Percentiles rank a stretch among this genome's conserved stretches.
phyloP scores from a whole-genome alignment of 2,888 invertebrate genomes.

The Eristalis tenax region DNA sequence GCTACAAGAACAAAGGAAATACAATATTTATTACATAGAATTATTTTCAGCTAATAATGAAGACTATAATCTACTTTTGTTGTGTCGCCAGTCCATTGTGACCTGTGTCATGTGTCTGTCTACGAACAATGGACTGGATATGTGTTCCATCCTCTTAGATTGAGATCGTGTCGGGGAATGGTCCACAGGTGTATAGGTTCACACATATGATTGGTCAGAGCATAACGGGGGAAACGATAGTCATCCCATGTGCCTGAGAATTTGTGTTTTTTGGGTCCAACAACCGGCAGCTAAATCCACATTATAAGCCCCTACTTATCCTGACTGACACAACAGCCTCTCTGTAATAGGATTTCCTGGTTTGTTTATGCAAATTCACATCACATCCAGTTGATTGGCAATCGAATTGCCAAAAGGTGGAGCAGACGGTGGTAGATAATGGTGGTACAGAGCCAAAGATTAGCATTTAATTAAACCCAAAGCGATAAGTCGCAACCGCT shows the following conservation, averaged over 20 bases:
- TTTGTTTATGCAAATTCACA: conserved; percentile 47
- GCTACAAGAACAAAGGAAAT: conserved; percentile 81
- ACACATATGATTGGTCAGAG: background rate
- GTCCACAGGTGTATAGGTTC: conserved; percentile 55
- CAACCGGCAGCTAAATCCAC: background rate
- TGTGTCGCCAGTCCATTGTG: conserved; percentile 8
- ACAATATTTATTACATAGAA: conserved; percentile 47
- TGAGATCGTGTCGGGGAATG: conserved; percentile 9
- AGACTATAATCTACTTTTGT: conserved; percentile 26
- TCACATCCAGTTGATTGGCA: conserved; percentile 40
- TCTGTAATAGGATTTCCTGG: background rate
- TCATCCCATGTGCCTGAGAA: background rate
- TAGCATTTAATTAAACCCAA: conserved; percentile 60
- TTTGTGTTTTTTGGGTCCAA: background rate
- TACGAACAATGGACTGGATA: conserved; percentile 26
- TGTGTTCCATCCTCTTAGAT: background rate
- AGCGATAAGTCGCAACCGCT: conserved; percentile 37
- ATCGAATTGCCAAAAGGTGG: conserved; percentile 31
- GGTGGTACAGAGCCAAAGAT: conserved; percentile 31
- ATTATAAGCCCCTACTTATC: conserved; percentile 1
- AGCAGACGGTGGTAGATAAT: background rate
- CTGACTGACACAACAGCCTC: conserved; percentile 2
- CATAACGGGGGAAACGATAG: conserved; percentile 20
- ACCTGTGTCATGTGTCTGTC: conserved; percentile 4
- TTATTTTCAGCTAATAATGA: conserved; percentile 33